Conservation (phyloP, 2,113 vertebrate genomes). For the Paradisaea rubra region DNA sequence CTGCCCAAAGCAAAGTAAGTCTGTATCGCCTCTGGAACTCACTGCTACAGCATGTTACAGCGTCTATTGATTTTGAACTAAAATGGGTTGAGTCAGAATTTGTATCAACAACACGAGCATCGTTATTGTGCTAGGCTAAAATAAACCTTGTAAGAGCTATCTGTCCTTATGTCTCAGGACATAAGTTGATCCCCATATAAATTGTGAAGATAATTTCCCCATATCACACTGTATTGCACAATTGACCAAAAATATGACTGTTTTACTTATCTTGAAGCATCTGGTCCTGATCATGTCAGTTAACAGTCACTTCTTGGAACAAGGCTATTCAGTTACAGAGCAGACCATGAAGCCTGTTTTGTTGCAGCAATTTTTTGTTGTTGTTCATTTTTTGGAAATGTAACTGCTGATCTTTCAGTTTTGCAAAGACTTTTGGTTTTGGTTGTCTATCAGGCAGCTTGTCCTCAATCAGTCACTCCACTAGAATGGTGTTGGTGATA, state of each 20-base stretch:
- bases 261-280: conserved; percentile 12
- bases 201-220: not conserved
- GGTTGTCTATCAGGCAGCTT: not conserved
- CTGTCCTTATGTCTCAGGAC: not conserved
- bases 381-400: conserved; percentile 1
- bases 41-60: not conserved
- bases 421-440: not conserved
- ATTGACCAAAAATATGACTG: conserved; percentile 1
- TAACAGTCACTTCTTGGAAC: conserved; percentile 16
- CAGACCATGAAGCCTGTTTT: not conserved
- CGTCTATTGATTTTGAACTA: not conserved
- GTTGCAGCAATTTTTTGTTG: not conserved
- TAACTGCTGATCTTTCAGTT: not conserved
- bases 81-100: not conserved
- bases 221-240: conserved; percentile 53
- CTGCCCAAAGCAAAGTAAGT: not conserved
- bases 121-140: conserved; percentile 1
- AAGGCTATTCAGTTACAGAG: not conserved
- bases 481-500: not conserved
- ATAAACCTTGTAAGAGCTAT: conserved; percentile 12
- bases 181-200: conserved; percentile 1
- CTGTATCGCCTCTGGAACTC: conserved; percentile 1
- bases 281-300: not conserved
- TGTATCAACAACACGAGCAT: not conserved
- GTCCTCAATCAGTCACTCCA: not conserved